Base-by-base conservation (phyloP, 2,797 vertebrate genomes). In the Pseudomugil tenellus region DNA sequence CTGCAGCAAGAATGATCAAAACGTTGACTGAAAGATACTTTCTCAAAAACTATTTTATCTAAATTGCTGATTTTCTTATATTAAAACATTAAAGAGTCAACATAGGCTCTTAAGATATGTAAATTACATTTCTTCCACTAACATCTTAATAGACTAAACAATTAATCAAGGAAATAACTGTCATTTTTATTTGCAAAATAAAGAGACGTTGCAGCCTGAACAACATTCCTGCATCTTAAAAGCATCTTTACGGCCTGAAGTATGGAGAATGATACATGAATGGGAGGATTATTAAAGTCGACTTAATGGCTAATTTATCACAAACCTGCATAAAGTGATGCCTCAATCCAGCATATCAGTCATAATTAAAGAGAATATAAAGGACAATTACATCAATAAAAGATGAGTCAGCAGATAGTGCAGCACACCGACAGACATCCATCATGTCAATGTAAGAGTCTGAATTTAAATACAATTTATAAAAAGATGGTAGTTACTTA, bases 391-490 rank as follows among this genome's bases (percentile, higher is more conserved):
- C 71, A 83, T 79, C 70, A 59, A 53, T 57, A 59, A 31, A 60
- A 56, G 64, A 67, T 46, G 59, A 77, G 79, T 69, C 63, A 58
- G 77, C 83, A 83, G 77, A 29, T 21, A 46, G 43, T 46, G 19
- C 43, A n/a, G 79, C 55, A 23, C 67, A 66, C 70, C 77, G 66
- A 72, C 69, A 71, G 62, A 65, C 63, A 74, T 53, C 71, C 77
- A 74, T 82, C 79, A 43, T 9, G 46, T 79, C 78, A 72, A 56
- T 84, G 72, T 8, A 58, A 74, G 60, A 53, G 57, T 48, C 43
- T 56, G 65, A 70, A 79, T 80, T 81, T 72, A 73, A 62, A 82
- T 78, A 61, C 59, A 34, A 64, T 77, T 56, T 60, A 60, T 51
- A 68, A 26, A 39, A 66, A 39, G 58, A 74, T 9, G 29, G 54